Evolutionary conservation across 1,140 invertebrate genomes (phyloP).

Genomic region (Venturia canescens): DNA sequence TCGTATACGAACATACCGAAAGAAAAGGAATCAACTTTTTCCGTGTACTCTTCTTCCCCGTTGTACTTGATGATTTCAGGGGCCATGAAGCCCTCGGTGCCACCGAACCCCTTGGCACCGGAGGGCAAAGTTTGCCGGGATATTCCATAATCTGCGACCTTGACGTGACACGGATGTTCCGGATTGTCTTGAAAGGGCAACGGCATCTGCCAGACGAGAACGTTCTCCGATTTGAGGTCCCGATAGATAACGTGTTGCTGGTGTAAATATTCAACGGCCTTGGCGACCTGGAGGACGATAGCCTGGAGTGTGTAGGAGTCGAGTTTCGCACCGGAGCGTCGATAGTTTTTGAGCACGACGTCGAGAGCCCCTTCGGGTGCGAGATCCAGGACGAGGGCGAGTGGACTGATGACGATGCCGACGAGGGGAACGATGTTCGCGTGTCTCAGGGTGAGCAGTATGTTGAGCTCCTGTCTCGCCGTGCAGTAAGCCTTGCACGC

Average conservation of each 20-base stretch:
- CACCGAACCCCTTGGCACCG: conserved; percentile 98
- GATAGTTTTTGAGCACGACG: conserved; percentile 87
- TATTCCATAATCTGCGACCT: conserved; percentile 97
- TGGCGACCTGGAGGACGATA: conserved; percentile 92
- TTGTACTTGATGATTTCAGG: conserved; percentile 99
- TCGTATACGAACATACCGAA: conserved; percentile 99
- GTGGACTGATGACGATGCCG: conserved; percentile 90
- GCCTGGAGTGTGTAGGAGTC: conserved; percentile 89
- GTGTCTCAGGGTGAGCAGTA: conserved; percentile 91
- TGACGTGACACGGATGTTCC: conserved; percentile 88
- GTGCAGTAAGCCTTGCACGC: conserved; percentile 97
- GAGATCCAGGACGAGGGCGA: conserved; percentile 93
- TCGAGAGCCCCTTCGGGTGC: conserved; percentile 95
- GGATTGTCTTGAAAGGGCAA: conserved; percentile 82
- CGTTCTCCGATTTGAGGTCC: conserved; percentile 99
- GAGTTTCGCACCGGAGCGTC: conserved; percentile 88
- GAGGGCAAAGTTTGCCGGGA: conserved; percentile 91
- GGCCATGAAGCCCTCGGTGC: conserved; percentile 98
- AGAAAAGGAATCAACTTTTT: conserved; percentile 99
- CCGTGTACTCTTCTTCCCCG: conserved; percentile 98
- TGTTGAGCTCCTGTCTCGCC: conserved; percentile 95
- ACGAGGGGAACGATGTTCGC: conserved; percentile 94
- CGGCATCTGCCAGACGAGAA: conserved; percentile 97
- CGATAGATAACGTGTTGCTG: conserved; percentile 95
- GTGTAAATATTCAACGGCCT: conserved; percentile 97